Base-by-base conservation (phyloP, 2,797 vertebrate species). In the Loris lydekkerianus region DNA sequence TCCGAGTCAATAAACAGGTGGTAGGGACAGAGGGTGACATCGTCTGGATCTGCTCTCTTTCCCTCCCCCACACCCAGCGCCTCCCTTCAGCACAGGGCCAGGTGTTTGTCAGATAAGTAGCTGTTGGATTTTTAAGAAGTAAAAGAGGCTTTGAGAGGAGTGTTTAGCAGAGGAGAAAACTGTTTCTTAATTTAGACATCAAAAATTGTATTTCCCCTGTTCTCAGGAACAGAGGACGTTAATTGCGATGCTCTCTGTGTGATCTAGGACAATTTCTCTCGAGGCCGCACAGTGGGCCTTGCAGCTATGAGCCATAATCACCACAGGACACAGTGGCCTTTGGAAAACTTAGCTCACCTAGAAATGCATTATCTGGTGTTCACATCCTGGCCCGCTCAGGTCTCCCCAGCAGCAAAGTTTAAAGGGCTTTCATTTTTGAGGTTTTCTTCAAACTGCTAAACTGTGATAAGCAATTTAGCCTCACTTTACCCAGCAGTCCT, bases 401-500 rank as follows among this genome's bases (percentile, higher is more conserved):
- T 89, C 96, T n/a, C 86, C 81, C 70, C 43, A 49, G 89, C 53
- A 94, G 92, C 72, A 73, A 95, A 56, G 93, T 92, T 96, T 97
- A 98, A 98, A 98, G 82, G 31, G 95, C 95, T 97, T 76, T 88
- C 73, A 87, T 88, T 97, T 98, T 96, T 96, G 76, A 80, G 90
- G n/a, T 86, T 95, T 95, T 91, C 82, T 90, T 96, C 92, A 93
- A 97, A 97, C 69, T 80, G 77, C 93, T 97, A 73, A 96, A 95
- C 91, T 83, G 88, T 96, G 92, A 72, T 2, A 96, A 94, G 85
- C 93, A 96, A 88, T 89, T 97, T 96, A 98, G 94, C 80, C 84
- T 91, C 96, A 97, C 96, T 97, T 98, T 95, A 97, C 96, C 97
- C 89, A 98, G 97, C 96, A 97, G 63, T 93, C 96, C 87, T 89